Evolutionary conservation across 2,888 invertebrate species (phyloP).

Genomic region (Trypoxylon attenuatum): DNA sequence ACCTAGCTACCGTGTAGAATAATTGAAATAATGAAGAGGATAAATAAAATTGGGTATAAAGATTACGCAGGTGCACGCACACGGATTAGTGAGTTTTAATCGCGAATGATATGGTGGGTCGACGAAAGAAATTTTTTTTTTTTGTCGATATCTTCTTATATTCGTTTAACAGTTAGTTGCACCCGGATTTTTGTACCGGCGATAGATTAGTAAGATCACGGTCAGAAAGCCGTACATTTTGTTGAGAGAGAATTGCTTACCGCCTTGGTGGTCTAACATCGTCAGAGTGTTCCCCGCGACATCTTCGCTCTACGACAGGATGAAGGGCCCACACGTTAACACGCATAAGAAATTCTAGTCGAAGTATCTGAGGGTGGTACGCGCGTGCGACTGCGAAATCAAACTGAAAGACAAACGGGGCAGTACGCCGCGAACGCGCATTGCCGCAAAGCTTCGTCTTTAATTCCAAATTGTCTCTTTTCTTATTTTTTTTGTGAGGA

Average conservation of each 20-base stretch:
- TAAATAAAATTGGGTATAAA: no score
- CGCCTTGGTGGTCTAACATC: conserved; percentile 94
- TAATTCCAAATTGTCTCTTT: no score
- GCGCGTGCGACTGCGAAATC: conserved; percentile 63
- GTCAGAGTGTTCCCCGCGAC: conserved; percentile 92
- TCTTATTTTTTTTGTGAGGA: no score
- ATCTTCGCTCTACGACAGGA: conserved; percentile 90
- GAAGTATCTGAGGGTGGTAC: conserved; percentile 65
- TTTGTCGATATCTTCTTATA: conserved; percentile 11
- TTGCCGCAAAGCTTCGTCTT: conserved; percentile 29
- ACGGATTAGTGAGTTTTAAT: no score
- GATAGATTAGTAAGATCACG: no score
- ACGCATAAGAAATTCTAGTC: conserved; percentile 68
- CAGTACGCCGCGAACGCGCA: conserved; percentile 45
- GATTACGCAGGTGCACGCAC: no score
- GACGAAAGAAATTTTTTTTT: no score
- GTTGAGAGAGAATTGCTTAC: conserved; percentile 80
- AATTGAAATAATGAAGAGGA: no score
- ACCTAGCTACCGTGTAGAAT: no score
- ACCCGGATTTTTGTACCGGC: no score
- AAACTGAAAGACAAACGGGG: conserved; percentile 57
- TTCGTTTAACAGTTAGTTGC: no score
- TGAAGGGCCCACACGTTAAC: conserved; percentile 62
- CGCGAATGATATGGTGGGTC: no score
- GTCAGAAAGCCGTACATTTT: background rate